Evolutionary conservation across 2,113 vertebrate genomes (phyloP).

Genomic region (Melanerpes aurifrons): DNA sequence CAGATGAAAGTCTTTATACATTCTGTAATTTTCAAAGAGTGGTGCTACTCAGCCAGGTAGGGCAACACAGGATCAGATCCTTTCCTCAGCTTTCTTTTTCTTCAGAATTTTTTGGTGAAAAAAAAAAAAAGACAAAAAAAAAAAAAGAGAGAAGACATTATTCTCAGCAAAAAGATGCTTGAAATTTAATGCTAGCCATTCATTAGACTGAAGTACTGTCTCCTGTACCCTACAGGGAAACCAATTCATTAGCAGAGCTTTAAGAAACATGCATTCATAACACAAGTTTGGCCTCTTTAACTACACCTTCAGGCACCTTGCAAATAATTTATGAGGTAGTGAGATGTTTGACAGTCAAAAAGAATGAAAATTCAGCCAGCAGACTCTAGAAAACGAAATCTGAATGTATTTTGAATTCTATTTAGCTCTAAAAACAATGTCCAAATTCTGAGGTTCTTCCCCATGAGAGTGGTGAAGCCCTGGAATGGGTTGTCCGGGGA

Average conservation of each 20-base stretch:
- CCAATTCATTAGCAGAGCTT: conserved; percentile 68
- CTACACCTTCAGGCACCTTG: conserved; percentile 43
- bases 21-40: not conserved
- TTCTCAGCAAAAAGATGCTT: conserved; percentile 9
- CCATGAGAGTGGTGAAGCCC: too few relatives aligned
- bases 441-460: too few relatives aligned
- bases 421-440: not conserved
- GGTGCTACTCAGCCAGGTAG: not conserved
- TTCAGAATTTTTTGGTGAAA: not conserved
- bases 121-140: not conserved
- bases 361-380: conserved; percentile 25
- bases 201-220: conserved; percentile 21
- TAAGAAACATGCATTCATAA: conserved; percentile 53
- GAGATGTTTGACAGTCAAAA: conserved; percentile 36
- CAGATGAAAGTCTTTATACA: not conserved
- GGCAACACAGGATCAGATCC: not conserved
- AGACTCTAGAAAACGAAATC: not conserved
- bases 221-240: conserved; percentile 38
- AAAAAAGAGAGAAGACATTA: not conserved
- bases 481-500: too few relatives aligned
- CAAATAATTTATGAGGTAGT: conserved; percentile 66
- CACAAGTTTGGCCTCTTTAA: conserved; percentile 57
- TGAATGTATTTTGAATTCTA: conserved; percentile 13
- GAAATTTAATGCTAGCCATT: conserved; percentile 24
- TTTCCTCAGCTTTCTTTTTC: not conserved